These are phyloP conservation scores for Lysandra bellargus DNA, from an alignment of 2,888 invertebrate genomes.

Conservation along the genomic window DNA sequence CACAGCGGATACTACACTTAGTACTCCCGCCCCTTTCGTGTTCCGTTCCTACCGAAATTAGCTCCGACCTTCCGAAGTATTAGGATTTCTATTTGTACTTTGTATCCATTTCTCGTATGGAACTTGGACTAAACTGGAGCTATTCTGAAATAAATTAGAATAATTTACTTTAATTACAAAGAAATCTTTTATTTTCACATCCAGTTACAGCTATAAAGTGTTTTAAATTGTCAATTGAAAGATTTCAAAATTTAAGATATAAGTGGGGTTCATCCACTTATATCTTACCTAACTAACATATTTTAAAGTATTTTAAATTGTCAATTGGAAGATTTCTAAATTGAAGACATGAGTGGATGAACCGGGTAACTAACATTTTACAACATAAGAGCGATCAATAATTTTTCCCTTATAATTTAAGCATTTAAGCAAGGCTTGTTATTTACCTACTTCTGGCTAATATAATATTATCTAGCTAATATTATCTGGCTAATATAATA, in stretches of 20 bases:
- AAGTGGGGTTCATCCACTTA: no score
- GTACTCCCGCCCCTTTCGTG: conserved; percentile 32
- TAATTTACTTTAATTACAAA: background rate
- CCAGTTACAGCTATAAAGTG: background rate
- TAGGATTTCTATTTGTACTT: conserved; percentile 25
- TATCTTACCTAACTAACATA: no score
- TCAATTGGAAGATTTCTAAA: no score
- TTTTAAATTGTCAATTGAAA: background rate
- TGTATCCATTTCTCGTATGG: conserved; percentile 32
- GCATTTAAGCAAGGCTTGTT: no score
- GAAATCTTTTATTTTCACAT: background rate
- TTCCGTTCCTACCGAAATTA: conserved; percentile 32
- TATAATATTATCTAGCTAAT: no score
- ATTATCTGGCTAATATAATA: no score
- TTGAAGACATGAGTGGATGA: no score
- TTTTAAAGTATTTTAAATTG: no score
- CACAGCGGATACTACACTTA: conserved; percentile 30
- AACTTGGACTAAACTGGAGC: conserved; percentile 45
- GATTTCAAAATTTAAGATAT: background rate
- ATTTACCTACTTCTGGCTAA: no score
- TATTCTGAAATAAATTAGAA: background rate
- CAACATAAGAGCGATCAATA: no score
- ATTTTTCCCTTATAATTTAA: no score
- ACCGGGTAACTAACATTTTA: no score
- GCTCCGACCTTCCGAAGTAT: conserved; percentile 25